Evolutionary conservation across 1,140 invertebrate genomes (phyloP), one percentile per base, ranked within the genome.

Genomic region (Diachasmimorpha longicaudata): DNA sequence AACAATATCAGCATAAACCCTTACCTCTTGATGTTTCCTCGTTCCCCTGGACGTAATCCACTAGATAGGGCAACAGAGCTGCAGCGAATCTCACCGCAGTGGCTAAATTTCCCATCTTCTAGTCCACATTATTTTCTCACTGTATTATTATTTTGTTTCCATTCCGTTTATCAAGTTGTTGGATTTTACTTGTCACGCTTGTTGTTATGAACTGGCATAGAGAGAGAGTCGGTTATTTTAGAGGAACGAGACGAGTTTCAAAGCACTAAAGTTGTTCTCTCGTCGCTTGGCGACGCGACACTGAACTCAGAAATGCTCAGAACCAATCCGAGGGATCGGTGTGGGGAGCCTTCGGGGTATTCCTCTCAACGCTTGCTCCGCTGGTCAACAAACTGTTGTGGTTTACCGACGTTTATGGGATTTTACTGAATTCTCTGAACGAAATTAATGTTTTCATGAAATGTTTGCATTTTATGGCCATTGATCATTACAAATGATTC

Each of bases 61-160:
- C 80, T 73, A 86, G 70, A 79, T 82, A 85, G 74, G 82, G 81
- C 72, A 88, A 79, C 44, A 88, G 77, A 68, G 80, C 81, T 68
- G 77, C 84, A 84, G 83, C 80, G 46, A 85, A 81, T 82, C 83
- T 85, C 80, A 86, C 81, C 81, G 84, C 81, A 80, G 81, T 86
- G 70, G 85, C 77, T 82, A 87, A 81, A 82, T 87, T 87, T 79
- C 86, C 85, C 87, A 87, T 88, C 82, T 71, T 82, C 78, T 80
- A 79, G 81, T 83, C 82, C 81, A 85, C 85, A 87, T 88, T 85
- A 85, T 88, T 71, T 78, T 72, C 31, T 39, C 31, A 39, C 68
- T 75, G 16, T 73, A 63, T 74, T 6, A 68, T 68, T 36, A 39
- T 16, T 37, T n/a, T 14, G 39, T 42, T 10, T 37, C 16, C 10